Percentiles rank a stretch among this genome's conserved stretches.
Evolutionary conservation across 2,888 invertebrate species (phyloP).

Genomic region (Limnephilus rhombicus): DNA sequence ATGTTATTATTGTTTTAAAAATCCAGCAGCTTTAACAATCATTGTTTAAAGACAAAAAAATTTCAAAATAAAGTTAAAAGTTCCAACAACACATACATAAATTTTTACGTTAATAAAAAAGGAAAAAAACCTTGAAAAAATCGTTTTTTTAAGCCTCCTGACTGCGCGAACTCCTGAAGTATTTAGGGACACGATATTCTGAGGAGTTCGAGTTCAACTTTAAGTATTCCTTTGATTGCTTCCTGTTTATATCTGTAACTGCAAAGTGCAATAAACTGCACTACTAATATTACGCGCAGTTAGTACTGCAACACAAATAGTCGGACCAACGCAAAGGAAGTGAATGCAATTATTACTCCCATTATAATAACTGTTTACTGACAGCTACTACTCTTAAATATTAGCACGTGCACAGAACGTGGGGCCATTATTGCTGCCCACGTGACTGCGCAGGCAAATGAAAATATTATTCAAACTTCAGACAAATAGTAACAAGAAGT

Average conservation of each 20-base stretch:
- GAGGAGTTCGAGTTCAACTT: no score
- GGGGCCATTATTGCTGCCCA: background rate
- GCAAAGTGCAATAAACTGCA: background rate
- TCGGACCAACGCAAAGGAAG: background rate
- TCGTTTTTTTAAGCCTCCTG: no score
- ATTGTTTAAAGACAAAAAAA: no score
- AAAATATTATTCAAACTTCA: background rate
- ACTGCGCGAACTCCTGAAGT: no score
- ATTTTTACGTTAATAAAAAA: no score
- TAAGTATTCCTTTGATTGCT: background rate
- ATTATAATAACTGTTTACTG: background rate
- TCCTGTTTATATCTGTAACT: background rate
- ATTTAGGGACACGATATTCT: no score
- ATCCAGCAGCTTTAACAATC: no score
- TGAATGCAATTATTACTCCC: background rate
- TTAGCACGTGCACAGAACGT: background rate
- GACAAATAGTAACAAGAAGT: background rate
- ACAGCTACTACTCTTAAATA: background rate
- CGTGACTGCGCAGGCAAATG: background rate
- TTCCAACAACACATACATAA: no score
- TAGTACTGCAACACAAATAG: background rate
- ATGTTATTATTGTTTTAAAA: no score
- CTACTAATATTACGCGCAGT: background rate
- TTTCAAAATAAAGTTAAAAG: no score
- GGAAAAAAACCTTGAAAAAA: no score